phyloP scores from a whole-genome alignment of 1,140 invertebrate species.

The Brachionus koreanus region DNA sequence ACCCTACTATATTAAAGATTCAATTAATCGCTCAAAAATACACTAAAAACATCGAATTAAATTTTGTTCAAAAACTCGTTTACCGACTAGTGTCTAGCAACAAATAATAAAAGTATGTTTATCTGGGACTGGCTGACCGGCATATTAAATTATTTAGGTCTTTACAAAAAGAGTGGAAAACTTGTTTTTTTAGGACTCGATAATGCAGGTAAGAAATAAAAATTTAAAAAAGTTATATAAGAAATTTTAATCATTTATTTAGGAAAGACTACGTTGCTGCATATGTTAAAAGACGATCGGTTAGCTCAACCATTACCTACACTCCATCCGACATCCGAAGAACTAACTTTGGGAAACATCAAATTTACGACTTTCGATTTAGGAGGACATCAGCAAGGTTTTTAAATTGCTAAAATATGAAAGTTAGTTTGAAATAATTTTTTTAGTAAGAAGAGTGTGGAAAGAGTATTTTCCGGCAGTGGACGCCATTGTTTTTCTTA shows the following conservation, averaged over 20 bases:
- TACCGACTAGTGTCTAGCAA: not conserved
- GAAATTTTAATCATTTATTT: not conserved
- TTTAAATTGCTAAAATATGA: not conserved
- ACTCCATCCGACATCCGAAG: slow-evolving; percentile 97
- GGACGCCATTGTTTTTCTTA: slow-evolving; percentile 96
- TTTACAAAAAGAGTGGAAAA: slow-evolving; percentile 98
- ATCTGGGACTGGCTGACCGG: slow-evolving; percentile 85
- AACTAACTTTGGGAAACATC: slow-evolving; percentile 97
- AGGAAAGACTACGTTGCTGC: slow-evolving; percentile 78
- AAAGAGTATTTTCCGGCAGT: slow-evolving; percentile 99
- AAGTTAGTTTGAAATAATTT: not conserved
- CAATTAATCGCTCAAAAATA: not conserved
- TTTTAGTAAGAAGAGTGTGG: slow-evolving; percentile 83
- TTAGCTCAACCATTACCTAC: slow-evolving; percentile 98
- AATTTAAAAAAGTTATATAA: not conserved
- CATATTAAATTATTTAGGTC: slow-evolving; percentile 51
- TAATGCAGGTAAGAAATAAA: slow-evolving; percentile 80
- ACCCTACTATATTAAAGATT: not conserved
- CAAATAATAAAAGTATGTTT: slow-evolving; percentile 69
- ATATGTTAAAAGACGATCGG: slow-evolving; percentile 99
- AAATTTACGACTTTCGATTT: slow-evolving; percentile 99
- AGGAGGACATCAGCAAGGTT: slow-evolving; percentile 86
- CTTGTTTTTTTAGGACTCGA: slow-evolving; percentile 94
- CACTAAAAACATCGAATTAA: not conserved
- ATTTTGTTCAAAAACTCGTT: not conserved